These are phyloP conservation scores for Acanthosepion pharaonis DNA, from an alignment of 2,888 invertebrate genomes.

Conservation along the genomic window DNA sequence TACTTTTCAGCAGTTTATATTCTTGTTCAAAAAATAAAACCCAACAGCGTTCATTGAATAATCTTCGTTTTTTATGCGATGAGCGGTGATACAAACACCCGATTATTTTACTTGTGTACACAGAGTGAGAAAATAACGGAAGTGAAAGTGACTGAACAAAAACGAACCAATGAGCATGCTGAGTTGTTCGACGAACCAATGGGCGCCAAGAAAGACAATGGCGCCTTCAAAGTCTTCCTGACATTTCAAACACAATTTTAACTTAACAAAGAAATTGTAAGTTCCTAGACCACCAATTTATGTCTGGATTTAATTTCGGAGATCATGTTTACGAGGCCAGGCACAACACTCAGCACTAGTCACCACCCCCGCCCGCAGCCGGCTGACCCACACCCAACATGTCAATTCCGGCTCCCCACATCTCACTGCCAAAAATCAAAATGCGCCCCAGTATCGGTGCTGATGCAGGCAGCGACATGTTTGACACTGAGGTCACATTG, in stretches of 20 bases:
- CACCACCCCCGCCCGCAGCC: background rate
- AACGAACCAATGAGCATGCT: background rate
- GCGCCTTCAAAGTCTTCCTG: background rate
- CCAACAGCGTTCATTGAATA: too few relatives aligned
- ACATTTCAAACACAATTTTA: background rate
- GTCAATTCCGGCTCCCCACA: background rate
- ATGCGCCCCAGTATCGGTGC: background rate
- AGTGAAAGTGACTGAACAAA: background rate
- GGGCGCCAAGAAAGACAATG: background rate
- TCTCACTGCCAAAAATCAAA: background rate
- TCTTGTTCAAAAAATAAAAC: too few relatives aligned
- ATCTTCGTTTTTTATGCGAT: too few relatives aligned
- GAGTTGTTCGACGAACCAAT: background rate
- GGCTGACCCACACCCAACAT: background rate
- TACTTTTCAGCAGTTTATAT: too few relatives aligned
- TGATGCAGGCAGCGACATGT: conserved; percentile 6
- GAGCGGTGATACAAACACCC: too few relatives aligned
- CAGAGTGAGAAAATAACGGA: too few relatives aligned
- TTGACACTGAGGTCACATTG: background rate
- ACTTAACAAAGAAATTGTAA: background rate
- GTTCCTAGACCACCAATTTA: background rate
- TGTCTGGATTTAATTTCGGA: background rate
- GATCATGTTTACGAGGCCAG: background rate
- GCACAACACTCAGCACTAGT: background rate
- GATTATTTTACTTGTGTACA: too few relatives aligned